Conservation (phyloP, 2,797 vertebrate genomes). For the Schizopygopsis pylzovi region DNA sequence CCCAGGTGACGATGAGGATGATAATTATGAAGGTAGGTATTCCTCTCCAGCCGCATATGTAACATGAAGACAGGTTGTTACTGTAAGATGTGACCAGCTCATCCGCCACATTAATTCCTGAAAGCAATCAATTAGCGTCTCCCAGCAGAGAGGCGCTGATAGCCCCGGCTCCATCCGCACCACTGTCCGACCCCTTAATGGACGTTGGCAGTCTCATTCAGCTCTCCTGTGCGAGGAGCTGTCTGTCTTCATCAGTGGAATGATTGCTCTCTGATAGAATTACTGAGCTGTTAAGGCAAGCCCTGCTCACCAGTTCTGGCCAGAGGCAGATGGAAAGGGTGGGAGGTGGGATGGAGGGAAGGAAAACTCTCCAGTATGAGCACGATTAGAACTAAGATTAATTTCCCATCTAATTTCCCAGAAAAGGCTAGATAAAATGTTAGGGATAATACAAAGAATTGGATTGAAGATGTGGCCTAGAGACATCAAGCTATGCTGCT, state of each 20-base stretch:
- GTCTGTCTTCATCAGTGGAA: slow-evolving; percentile 73
- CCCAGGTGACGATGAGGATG: slow-evolving; percentile 65
- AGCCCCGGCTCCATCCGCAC: slow-evolving; percentile 60
- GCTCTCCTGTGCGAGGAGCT: slow-evolving; percentile 55
- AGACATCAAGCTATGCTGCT: neutral
- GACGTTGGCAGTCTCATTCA: slow-evolving; percentile 69
- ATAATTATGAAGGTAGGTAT: slow-evolving; percentile 63
- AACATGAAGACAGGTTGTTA: slow-evolving; percentile 50
- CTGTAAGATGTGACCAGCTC: slow-evolving; percentile 49
- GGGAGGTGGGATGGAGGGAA: neutral
- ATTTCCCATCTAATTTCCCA: slow-evolving; percentile 18
- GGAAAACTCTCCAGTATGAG: slow-evolving; percentile 31
- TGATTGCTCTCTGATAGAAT: slow-evolving; percentile 78
- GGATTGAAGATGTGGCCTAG: neutral
- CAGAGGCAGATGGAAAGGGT: slow-evolving; percentile 23
- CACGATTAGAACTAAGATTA: neutral
- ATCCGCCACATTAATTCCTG: slow-evolving; percentile 68
- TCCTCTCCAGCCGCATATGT: slow-evolving; percentile 42
- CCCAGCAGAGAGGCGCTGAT: slow-evolving; percentile 70
- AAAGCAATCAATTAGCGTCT: slow-evolving; percentile 78
- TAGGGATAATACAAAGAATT: neutral
- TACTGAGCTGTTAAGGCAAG: slow-evolving; percentile 71
- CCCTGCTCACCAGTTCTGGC: slow-evolving; percentile 43
- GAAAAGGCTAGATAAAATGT: slow-evolving; percentile 16
- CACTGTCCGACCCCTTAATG: slow-evolving; percentile 70